Base-by-base conservation (phyloP, 2,888 invertebrate species). In the Notodonta dromedarius region DNA sequence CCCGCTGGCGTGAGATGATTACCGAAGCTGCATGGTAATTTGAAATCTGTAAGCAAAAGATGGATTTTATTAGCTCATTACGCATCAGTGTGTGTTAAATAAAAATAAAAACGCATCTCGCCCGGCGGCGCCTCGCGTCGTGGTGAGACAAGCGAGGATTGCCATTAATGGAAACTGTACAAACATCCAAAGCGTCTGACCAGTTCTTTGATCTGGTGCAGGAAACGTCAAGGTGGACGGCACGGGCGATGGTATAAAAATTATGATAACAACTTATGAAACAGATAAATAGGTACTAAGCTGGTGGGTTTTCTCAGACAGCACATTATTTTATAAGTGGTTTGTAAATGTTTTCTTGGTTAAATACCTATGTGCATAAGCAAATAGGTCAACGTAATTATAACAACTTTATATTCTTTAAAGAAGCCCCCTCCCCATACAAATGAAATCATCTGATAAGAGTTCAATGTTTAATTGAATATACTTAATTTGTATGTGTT, bases 21-120 rank as follows among this genome's bases (percentile, higher is more conserved):
- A 82, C 59, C 78, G 78, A 61, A 74, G 66, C 71, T 74, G 80
- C 85, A 84, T 85, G 57, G 62, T 73, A 70, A 59, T 50, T 39
- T n/a, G 35, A 60, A 54, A 71, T 62, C 84, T 83, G 84, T 55
- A 83, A 84, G 46, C 68, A 67, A 62, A 35, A 64, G n/a, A 50
- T 44, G 44, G 56, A 44, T 56, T 56, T 56, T 56, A 56, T 56
- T 44, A 54, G 39, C n/a, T 39, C 39, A 52, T 32, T 24, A 51
- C 24, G 24, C 6, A 5, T n/a, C 48, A 14, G n/a, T 35, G n/a
- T 48, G 48, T n/a, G 48, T 48, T 24, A 16, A 24, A 51, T 42
- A 16, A 39, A 53, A 64, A 67, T 35, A 35, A 35, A 35, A 35
- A 6, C 35, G 7, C 0, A 35, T 1, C 35, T 0, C 35, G 24